Percentiles rank a stretch among this genome's conserved stretches.
Conservation (phyloP, 1,140 invertebrate genomes). For the Drosophila aff. region DNA sequence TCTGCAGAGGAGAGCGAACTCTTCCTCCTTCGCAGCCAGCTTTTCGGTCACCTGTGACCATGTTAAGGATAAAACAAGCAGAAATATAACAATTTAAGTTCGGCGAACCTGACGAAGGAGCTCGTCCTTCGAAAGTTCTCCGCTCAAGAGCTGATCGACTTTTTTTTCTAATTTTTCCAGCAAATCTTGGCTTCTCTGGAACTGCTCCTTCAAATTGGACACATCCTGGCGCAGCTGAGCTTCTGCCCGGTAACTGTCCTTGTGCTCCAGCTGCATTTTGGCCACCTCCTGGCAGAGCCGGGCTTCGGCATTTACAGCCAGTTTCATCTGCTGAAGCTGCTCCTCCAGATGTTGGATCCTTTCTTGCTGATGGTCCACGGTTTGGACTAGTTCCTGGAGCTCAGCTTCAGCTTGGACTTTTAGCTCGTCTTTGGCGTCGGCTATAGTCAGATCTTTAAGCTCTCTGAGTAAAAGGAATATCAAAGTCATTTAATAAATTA, state of each 20-base stretch:
- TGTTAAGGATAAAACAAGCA: not conserved
- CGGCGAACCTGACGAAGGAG: not conserved
- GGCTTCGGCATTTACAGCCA: not conserved
- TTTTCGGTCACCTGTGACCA: not conserved
- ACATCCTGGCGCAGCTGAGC: not conserved
- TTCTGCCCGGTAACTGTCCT: not conserved
- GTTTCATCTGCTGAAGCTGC: not conserved
- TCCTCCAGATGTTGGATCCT: not conserved
- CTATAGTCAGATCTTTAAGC: not conserved
- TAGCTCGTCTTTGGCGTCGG: too few relatives aligned
- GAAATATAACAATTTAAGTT: not conserved
- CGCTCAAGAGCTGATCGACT: not conserved
- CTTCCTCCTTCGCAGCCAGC: not conserved
- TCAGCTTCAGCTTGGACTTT: not conserved
- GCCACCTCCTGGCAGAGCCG: not conserved
- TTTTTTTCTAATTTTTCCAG: not conserved
- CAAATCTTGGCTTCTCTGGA: not conserved
- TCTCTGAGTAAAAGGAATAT: not conserved
- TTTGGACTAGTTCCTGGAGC: not conserved
- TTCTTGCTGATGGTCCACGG: too few relatives aligned
- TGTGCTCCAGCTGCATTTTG: not conserved
- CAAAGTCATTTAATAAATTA: not conserved
- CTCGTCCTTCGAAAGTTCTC: not conserved
- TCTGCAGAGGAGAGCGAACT: not conserved
- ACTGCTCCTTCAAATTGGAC: not conserved